These are phyloP conservation scores for Drosophila watanabei DNA, from an alignment of 1,140 invertebrate species.

Conservation along the genomic window DNA sequence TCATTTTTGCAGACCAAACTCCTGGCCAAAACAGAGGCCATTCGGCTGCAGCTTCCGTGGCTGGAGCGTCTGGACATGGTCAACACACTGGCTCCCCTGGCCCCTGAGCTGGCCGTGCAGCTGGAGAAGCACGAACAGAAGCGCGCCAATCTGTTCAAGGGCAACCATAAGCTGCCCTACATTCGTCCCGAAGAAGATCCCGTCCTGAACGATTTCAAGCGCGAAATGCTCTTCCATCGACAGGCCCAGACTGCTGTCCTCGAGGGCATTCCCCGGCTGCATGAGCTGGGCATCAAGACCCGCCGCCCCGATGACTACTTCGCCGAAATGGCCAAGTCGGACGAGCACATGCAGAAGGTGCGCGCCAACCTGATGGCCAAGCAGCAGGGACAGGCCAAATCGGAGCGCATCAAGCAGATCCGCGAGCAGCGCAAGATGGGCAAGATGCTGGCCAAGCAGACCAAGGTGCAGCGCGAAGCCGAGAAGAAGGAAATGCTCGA, in stretches of 20 bases:
- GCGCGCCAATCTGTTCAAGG: constrained; percentile 89
- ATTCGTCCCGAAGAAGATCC: constrained; percentile 90
- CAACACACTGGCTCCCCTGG: constrained; percentile 91
- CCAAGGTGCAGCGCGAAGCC: constrained; percentile 91
- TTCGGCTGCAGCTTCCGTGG: constrained; percentile 93
- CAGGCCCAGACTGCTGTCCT: constrained; percentile 96
- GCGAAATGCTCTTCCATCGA: constrained; percentile 96
- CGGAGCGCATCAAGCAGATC: constrained; percentile 95
- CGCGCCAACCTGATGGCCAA: constrained; percentile 94
- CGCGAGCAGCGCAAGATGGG: constrained; percentile 96
- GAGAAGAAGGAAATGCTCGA: constrained; percentile 93
- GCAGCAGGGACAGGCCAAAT: constrained; percentile 92
- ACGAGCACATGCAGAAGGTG: constrained; percentile 99
- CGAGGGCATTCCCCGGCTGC: constrained; percentile 91
- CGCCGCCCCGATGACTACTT: constrained; percentile 98
- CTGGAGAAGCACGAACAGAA: constrained; percentile 91
- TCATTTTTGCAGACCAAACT: constrained; percentile 88
- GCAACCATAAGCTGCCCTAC: constrained; percentile 89
- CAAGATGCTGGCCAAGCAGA: constrained; percentile 93
- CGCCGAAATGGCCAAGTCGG: constrained; percentile 99
- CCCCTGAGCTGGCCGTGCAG: constrained; percentile 92
- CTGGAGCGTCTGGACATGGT: constrained; percentile 93
- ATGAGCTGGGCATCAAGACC: constrained; percentile 91
- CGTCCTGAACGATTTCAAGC: constrained; percentile 96
- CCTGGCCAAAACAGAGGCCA: constrained; percentile 90